Evolutionary conservation across 2,113 vertebrate genomes (phyloP).

Genomic region (Megaceryle torquata): DNA sequence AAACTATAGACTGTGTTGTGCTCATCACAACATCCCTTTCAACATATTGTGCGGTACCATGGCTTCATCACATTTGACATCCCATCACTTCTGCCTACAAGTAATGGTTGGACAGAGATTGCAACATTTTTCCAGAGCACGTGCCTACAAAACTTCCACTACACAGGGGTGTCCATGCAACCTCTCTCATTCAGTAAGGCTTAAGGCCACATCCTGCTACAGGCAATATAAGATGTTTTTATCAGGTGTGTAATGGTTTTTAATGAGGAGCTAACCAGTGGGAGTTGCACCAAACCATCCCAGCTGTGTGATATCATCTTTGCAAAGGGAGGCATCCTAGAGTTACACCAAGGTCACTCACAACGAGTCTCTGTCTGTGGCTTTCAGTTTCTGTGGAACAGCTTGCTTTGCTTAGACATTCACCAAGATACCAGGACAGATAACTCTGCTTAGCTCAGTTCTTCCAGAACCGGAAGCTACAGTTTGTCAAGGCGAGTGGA

Average conservation of each 20-base stretch:
- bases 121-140: not conserved
- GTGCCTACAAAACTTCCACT: not conserved
- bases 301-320: conserved; percentile 14
- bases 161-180: not conserved
- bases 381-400: not conserved
- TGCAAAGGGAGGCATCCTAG: not conserved
- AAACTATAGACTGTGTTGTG: not conserved
- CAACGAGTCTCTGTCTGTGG: not conserved
- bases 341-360: not conserved
- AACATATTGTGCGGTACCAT: not conserved
- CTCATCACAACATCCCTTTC: not conserved
- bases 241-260: conserved; percentile 6
- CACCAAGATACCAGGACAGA: not conserved
- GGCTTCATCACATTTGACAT: not conserved
- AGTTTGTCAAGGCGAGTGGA: not conserved
- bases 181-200: not conserved
- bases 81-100: not conserved
- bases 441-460: not conserved
- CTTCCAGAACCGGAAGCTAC: not conserved
- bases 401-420: not conserved
- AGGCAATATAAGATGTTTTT: not conserved
- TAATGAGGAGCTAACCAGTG: conserved; percentile 50
- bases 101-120: not conserved
- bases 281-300: conserved; percentile 41
- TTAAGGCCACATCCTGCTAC: conserved; percentile 39